Evolutionary conservation across 2,888 invertebrate species (phyloP), one percentile per base, ranked within the genome.

Genomic region (Drosophila niveifrons): DNA sequence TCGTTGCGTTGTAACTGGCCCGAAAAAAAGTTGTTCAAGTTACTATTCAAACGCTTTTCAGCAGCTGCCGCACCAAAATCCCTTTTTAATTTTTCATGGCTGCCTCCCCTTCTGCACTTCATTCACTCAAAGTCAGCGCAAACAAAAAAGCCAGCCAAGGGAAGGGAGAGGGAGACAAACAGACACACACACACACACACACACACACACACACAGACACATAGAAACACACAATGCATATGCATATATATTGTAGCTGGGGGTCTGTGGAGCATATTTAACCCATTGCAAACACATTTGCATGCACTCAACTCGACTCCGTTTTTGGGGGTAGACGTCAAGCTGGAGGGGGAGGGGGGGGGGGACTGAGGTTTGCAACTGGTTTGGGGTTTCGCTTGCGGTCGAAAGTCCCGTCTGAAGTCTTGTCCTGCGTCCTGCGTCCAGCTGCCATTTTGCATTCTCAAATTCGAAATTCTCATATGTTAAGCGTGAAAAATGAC

Each of bases 61-160:
- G 71, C 87, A 88, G 76, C 82, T 80, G 83, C 89, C 80, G 83
- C 88, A 70, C 70, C 72, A 75, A 80, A 78, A 82, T 84, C 83
- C 89, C 83, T 86, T 88, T 84, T 88, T 84, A 84, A 84, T 84
- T 84, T 84, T 84, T 84, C 89, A 83, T 83, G 58, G 75, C 73
- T 78, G 59, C 63, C 52, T 15, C 59, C 34, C 28, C 8, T 31
- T 31, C 34, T 48, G 66, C 76, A 72, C 72, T 72, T 64, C 64
- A 64, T 69, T 71, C 76, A 71, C 82, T 83, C 80, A 83, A 85
- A 83, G 83, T 86, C 83, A 85, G 65, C 63, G 75, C 75, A 75
- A 88, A 85, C 85, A 88, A 71, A 75, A 77, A 77, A 78, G 66
- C 48, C 43, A 77, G 51, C 23, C 46, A 28, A 29, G 43, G 28